Base-by-base conservation (phyloP, 2,113 vertebrate species). In the Cariama cristata region DNA sequence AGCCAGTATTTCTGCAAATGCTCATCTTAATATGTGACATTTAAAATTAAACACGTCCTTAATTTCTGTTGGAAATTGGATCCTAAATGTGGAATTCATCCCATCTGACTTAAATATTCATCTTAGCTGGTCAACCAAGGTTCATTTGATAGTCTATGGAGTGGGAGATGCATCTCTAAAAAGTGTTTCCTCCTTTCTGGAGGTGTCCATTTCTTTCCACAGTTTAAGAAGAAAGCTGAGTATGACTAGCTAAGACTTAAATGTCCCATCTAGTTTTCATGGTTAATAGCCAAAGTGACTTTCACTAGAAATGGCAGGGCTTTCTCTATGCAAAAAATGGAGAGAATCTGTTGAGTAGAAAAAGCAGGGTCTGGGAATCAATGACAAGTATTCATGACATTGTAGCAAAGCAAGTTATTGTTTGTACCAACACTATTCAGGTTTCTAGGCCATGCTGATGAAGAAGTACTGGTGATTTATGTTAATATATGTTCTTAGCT, bases 11-110 rank as follows among this genome's bases (percentile, higher is more conserved):
- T 76, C 26, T 56, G 28, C 21, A 93, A 56, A 64, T 1, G 1
- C 27, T 68, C 5, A 23, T 56, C 52, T 88, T 49, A 28, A 4
- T 4, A 11, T 30, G 8, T 53, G 63, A 45, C 0, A 0, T 21
- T 85, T 80, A 60, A 83, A 82, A 58, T 53, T 8, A 68, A 79
- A 72, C 16, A 60, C 2, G 47, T 49, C 58, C 53, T 68, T 17
- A 12, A n/a, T 63, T 90, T 85, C 33, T 85, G 2, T 16, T 32
- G 47, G 24, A n/a, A 93, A 10, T 15, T 32, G 13, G 5, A 83
- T 47, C 13, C 44, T 64, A 40, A 80, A 50, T 28, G 19, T 62
- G 11, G 2, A 45, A 77, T 89, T 84, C 9, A 40, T n/a, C 47
- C 72, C 58, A 40, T 53, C 30, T 88, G 58, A 44, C 63, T 86